Evolutionary conservation across 2,113 vertebrate species (phyloP), one percentile per base, ranked within the genome.

Genomic region (Thalassarche chlororhynchos): DNA sequence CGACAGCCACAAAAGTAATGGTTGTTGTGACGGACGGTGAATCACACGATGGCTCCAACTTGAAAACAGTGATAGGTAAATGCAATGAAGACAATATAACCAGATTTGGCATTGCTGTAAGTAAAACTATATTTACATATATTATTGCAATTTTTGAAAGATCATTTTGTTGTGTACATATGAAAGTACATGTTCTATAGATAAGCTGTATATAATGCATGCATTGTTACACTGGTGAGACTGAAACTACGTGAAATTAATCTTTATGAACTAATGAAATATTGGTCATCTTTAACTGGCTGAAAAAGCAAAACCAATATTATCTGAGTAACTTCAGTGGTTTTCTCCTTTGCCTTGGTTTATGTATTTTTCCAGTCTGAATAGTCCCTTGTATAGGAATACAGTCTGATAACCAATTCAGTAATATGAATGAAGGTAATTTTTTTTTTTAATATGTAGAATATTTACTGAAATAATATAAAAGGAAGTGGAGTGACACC

Each of bases 21-120:
- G 99, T 99, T 24, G 99, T 99, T 31, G 99, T 99, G 68, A 99
- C 99, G 7, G 99, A 99, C 0, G 99, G 99, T 8, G 99, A 99
- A 97, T 99, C 99, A 3, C 99, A 99, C 0, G 99, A 99, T 34
- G 92, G 75, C 3, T 77, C 84, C n/a, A 64, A 54, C 10, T 96
- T 97, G 89, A 88, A 97, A 47, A 29, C n/a, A 1, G 98, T 99
- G 93, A 99, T 99, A 57, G 87, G 78, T 25, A 96, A 98, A 7
- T 99, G 99, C 91, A 98, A 99, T 60, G 92, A 96, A 19, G 95
- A 98, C 81, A 98, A 98, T 64, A 99, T 99, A 91, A 98, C 98
- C 47, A 98, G 99, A 95, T 99, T 99, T 91, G 99, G 99, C 90
- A 99, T 99, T 62, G 99, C 99, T 88, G 99, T 99, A 98, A 98